Conservation (phyloP, 2,113 vertebrate species). For the Martes martes region DNA sequence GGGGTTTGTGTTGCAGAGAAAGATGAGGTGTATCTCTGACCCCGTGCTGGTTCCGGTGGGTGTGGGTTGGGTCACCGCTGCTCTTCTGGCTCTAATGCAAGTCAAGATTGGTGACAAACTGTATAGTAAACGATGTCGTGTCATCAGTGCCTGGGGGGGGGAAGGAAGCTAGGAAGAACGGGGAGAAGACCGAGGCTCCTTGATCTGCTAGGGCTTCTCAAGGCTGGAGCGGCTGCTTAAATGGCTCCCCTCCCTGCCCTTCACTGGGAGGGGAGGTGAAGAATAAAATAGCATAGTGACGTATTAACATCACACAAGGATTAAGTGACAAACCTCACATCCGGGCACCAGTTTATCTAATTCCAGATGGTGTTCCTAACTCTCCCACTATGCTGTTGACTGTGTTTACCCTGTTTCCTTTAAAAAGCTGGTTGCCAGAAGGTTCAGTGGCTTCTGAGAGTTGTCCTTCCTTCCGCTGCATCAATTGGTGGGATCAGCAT, state of each 20-base stretch:
- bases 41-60: too few species aligned
- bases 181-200: too few species aligned
- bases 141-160: neutral
- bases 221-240: neutral
- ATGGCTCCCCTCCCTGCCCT: neutral
- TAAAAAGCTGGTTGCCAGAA: neutral
- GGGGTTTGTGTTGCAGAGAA: neutral
- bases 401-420: neutral
- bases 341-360: neutral
- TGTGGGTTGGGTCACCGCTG: rapidly evolving
- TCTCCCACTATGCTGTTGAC: neutral
- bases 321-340: neutral
- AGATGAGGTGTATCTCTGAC: neutral
- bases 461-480: neutral
- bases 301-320: neutral
- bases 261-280: neutral
- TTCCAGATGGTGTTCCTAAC: neutral
- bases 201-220: neutral
- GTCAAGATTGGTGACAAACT: neutral
- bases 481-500: neutral
- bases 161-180: neutral
- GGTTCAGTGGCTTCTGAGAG: neutral
- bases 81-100: neutral
- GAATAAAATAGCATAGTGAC: neutral
- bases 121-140: rapidly evolving